These are phyloP conservation scores for Ethmia dodecea DNA, from an alignment of 2,888 invertebrate species.

Conservation along the genomic window DNA sequence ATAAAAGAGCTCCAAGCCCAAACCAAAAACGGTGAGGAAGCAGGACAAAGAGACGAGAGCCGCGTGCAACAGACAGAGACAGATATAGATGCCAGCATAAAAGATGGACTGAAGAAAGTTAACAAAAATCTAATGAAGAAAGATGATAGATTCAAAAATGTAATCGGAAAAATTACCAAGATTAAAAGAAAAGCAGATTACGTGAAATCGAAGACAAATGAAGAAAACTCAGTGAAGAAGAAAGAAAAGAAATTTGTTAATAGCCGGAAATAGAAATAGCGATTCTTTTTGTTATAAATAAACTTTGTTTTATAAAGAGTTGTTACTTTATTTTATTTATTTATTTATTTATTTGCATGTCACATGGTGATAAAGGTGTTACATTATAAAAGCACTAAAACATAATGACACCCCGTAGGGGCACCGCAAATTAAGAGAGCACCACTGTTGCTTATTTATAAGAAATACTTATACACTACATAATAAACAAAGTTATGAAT, in stretches of 20 bases:
- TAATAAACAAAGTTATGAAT: too few relatives aligned
- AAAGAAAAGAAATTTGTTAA: slow-evolving; percentile 34
- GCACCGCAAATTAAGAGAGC: too few relatives aligned
- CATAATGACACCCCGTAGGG: too few relatives aligned
- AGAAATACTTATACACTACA: too few relatives aligned
- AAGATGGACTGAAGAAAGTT: slow-evolving; percentile 51
- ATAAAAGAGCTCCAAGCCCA: slow-evolving; percentile 53
- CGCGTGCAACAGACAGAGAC: slow-evolving; percentile 28
- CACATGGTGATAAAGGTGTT: too few relatives aligned
- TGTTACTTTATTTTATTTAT: too few relatives aligned
- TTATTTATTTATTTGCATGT: too few relatives aligned
- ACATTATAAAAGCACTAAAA: too few relatives aligned
- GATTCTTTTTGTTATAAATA: too few relatives aligned
- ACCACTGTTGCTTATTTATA: too few relatives aligned
- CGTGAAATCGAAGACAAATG: slow-evolving; percentile 25
- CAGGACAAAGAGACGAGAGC: slow-evolving; percentile 21
- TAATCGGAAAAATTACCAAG: slow-evolving; percentile 62
- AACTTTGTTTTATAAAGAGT: too few relatives aligned
- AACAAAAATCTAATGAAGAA: slow-evolving; percentile 66
- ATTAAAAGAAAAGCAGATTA: slow-evolving; percentile 65
- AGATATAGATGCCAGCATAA: slow-evolving; percentile 53
- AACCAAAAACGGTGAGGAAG: slow-evolving; percentile 31
- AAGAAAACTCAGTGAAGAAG: slow-evolving; percentile 20
- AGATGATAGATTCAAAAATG: slow-evolving; percentile 64
- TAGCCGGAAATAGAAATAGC: slow-evolving; percentile 20